Conservation (phyloP, 2,888 invertebrate genomes). For the Philhelius pedissequus region DNA sequence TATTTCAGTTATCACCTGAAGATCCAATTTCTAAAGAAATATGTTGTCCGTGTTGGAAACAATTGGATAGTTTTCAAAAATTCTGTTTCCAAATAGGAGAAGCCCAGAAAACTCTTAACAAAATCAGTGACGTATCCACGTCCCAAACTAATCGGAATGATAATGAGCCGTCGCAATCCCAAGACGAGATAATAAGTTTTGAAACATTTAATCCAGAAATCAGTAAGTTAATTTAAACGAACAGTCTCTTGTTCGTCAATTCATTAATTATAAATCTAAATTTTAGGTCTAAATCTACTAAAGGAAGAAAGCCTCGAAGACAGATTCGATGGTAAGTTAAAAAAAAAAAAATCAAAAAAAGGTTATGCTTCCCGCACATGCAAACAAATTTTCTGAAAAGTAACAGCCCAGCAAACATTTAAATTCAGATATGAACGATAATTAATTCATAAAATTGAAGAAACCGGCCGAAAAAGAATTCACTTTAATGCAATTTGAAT, state of each 20-base stretch:
- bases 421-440: too few relatives aligned
- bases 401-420: neutral
- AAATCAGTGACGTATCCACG: neutral
- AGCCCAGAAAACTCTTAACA: constrained; percentile 51
- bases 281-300: neutral
- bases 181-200: neutral
- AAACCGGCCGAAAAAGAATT: too few relatives aligned
- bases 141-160: neutral
- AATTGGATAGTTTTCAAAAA: constrained; percentile 66
- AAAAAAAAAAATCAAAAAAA: neutral
- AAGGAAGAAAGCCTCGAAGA: constrained; percentile 16
- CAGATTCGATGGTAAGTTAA: constrained; percentile 37
- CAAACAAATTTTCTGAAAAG: neutral
- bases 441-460: too few relatives aligned
- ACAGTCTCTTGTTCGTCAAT: neutral
- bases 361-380: neutral
- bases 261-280: neutral
- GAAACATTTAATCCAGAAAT: neutral
- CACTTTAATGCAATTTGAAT: too few relatives aligned
- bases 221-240: neutral
- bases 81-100: constrained; percentile 65
- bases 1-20: constrained; percentile 42
- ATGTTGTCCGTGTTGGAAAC: constrained; percentile 68
- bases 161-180: neutral
- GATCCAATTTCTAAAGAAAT: constrained; percentile 68